phyloP scores from a whole-genome alignment of 2,113 vertebrate species.

The Delphinapterus leucas region DNA sequence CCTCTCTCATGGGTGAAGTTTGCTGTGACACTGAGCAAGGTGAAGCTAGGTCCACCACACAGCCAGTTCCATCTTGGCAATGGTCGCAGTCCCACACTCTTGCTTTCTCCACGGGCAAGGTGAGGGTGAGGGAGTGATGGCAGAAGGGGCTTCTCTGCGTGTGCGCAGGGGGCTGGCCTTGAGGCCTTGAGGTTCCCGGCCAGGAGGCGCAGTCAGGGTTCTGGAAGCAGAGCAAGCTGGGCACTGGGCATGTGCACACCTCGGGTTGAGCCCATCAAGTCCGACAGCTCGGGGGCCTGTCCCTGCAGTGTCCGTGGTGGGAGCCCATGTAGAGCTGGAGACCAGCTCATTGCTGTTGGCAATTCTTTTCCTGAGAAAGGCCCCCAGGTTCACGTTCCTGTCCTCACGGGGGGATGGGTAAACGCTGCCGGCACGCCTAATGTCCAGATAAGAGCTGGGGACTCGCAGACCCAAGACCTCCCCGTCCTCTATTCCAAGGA shows the following conservation, averaged over 20 bases:
- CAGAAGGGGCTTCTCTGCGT: background rate
- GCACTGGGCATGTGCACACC: background rate
- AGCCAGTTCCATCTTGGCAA: background rate
- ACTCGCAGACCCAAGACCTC: background rate
- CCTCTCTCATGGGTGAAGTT: background rate
- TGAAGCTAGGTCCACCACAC: background rate
- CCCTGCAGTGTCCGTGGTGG: background rate
- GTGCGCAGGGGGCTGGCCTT: no score
- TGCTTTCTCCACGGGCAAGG: background rate
- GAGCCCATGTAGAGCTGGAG: fast-evolving
- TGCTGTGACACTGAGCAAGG: background rate
- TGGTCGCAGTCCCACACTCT: background rate
- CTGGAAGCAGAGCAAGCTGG: background rate
- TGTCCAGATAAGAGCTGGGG: background rate
- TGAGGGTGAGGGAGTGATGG: background rate
- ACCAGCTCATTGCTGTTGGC: background rate
- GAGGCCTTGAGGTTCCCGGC: background rate
- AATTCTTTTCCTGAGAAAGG: background rate
- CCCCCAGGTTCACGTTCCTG: background rate
- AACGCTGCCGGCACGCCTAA: fast-evolving
- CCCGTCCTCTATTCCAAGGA: background rate
- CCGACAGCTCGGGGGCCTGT: background rate
- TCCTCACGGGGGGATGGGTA: fast-evolving
- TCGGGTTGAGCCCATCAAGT: background rate
- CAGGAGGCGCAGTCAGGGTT: background rate